A percentile compares a stretch with the other conserved stretches of the same genome.
phyloP scores from a whole-genome alignment of 2,797 vertebrate species.

The Ceryle rudis region DNA sequence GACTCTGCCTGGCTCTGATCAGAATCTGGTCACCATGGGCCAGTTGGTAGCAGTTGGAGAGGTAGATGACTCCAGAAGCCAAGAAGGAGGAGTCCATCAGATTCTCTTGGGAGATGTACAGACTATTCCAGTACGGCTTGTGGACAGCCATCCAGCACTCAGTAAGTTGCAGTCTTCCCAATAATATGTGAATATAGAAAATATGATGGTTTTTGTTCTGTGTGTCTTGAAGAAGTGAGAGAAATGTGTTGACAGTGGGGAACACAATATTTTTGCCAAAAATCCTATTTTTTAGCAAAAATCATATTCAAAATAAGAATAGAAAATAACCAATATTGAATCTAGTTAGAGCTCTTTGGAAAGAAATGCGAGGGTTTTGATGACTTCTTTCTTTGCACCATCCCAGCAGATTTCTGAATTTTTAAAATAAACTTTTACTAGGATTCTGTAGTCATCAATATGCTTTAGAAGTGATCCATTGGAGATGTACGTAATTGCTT shows the following conservation, averaged over 20 bases:
- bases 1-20: constrained; percentile 48
- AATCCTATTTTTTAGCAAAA: not conserved
- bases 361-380: not conserved
- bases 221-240: not conserved
- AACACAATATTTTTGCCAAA: not conserved
- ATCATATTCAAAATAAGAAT: not conserved
- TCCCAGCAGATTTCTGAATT: not conserved
- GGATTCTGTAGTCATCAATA: not conserved
- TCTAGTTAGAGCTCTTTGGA: not conserved
- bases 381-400: not conserved
- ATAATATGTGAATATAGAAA: not conserved
- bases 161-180: constrained; percentile 75
- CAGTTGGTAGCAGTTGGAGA: constrained; percentile 74
- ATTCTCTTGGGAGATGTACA: constrained; percentile 79
- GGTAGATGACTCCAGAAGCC: constrained; percentile 55
- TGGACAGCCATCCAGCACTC: constrained; percentile 69
- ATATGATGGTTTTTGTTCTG: not conserved
- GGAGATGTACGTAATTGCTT: not conserved
- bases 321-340: not conserved
- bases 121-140: constrained; percentile 76
- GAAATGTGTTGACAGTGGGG: not conserved
- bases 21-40: constrained; percentile 67
- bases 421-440: not conserved
- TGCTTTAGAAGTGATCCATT: not conserved
- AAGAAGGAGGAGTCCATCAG: constrained; percentile 71